phyloP scores from a whole-genome alignment of 2,113 vertebrate species.

The Cromileptes altivelis region DNA sequence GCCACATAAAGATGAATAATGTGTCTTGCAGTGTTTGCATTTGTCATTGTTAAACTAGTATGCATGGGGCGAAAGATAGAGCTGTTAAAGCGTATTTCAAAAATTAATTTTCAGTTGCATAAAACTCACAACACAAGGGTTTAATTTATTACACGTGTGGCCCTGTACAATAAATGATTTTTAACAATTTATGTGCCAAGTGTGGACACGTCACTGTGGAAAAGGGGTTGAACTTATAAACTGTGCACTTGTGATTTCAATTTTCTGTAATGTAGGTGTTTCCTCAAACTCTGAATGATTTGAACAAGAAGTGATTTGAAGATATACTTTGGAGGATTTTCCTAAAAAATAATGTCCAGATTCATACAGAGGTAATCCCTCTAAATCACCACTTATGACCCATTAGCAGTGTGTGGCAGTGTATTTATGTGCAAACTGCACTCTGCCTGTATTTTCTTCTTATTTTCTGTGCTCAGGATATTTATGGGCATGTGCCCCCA shows the following conservation, averaged over 20 bases:
- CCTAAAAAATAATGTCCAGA: no score
- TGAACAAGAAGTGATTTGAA: no score
- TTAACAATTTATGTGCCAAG: neutral
- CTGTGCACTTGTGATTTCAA: no score
- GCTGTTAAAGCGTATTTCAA: neutral
- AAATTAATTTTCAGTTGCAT: neutral
- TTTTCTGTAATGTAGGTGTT: neutral
- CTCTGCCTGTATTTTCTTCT: no score
- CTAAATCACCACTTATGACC: no score
- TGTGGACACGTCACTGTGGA: neutral
- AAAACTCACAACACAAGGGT: neutral
- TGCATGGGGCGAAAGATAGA: neutral
- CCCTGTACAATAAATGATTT: neutral
- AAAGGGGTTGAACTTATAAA: neutral
- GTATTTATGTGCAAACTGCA: no score
- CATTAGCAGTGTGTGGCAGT: no score
- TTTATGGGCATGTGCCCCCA: no score
- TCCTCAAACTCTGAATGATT: neutral
- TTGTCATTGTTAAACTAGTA: neutral
- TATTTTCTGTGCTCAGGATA: no score
- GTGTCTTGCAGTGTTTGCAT: conserved; percentile 1
- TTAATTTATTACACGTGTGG: neutral
- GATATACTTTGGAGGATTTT: no score
- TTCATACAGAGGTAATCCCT: no score
- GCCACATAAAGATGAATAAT: conserved; percentile 20